Evolutionary conservation across 2,113 vertebrate genomes (phyloP).

Genomic region (Nannobrachium achirus): DNA sequence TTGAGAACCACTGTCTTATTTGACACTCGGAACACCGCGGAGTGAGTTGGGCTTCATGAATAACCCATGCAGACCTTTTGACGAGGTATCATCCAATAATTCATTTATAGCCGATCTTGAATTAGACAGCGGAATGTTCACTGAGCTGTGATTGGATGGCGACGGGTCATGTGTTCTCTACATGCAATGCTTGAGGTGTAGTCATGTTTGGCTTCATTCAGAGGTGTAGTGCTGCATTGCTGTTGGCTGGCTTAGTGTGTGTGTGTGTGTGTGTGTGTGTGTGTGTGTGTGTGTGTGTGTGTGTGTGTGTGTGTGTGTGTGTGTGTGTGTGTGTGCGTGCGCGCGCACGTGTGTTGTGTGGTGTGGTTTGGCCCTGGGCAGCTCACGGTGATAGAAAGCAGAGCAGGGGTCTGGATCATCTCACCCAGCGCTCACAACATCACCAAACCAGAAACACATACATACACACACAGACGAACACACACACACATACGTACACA

Average conservation of each 20-base stretch:
- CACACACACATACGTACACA: neutral
- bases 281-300: conserved; percentile 16
- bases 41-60: too few species aligned
- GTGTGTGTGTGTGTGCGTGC: conserved; percentile 29
- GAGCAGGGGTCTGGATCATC: conserved; percentile 74
- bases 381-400: conserved; percentile 78
- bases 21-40: too few species aligned
- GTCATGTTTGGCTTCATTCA: conserved; percentile 45
- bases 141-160: neutral
- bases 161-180: conserved; percentile 29
- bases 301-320: conserved; percentile 40
- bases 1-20: too few species aligned
- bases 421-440: conserved; percentile 69
- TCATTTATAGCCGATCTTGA: too few species aligned
- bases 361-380: conserved; percentile 55
- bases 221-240: conserved; percentile 30
- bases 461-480: conserved; percentile 10
- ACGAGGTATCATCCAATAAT: too few species aligned
- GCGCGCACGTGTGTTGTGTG: conserved; percentile 26
- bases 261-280: too few species aligned
- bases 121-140: too few species aligned
- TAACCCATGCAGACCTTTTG: too few species aligned
- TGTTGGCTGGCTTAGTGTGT: conserved; percentile 45
- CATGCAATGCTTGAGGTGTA: conserved; percentile 27
- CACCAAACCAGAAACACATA: conserved; percentile 55